Conservation (phyloP, 1,140 invertebrate genomes). For the Drosophila truncata region DNA sequence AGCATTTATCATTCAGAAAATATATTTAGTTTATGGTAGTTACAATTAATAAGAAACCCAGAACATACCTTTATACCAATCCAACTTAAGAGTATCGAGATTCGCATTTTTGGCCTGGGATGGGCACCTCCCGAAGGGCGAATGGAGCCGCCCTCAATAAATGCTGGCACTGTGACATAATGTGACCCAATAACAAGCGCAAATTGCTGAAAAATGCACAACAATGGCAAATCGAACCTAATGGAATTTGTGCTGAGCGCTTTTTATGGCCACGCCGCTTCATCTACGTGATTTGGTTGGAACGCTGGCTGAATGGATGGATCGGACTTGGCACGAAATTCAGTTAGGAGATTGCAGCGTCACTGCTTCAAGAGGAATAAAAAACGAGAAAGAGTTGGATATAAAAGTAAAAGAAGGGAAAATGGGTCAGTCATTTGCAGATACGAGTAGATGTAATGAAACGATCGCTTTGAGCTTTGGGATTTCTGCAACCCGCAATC, state of each 20-base stretch:
- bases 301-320: conserved; percentile 7
- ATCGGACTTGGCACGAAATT: conserved; percentile 24
- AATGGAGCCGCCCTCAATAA: conserved; percentile 24
- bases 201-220: conserved; percentile 30
- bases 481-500: conserved; percentile 19
- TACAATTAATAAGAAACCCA: background rate
- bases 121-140: conserved; percentile 20
- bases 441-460: conserved; percentile 52
- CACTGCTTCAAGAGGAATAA: conserved; percentile 7
- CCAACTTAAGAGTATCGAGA: too few species aligned
- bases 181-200: conserved; percentile 37
- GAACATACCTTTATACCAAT: background rate
- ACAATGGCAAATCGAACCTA: conserved; percentile 44
- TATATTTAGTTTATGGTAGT: background rate
- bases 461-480: conserved; percentile 34
- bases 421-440: conserved; percentile 41
- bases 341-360: conserved; percentile 35
- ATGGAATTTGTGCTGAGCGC: conserved; percentile 36
- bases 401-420: conserved; percentile 30
- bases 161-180: conserved; percentile 28
- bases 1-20: background rate
- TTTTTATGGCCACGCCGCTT: conserved; percentile 36
- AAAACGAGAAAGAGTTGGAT: conserved; percentile 3
- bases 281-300: conserved; percentile 44
- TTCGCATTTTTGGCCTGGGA: background rate